Evolutionary conservation across 2,888 invertebrate species (phyloP).

Genomic region (Drosophila lutescens): DNA sequence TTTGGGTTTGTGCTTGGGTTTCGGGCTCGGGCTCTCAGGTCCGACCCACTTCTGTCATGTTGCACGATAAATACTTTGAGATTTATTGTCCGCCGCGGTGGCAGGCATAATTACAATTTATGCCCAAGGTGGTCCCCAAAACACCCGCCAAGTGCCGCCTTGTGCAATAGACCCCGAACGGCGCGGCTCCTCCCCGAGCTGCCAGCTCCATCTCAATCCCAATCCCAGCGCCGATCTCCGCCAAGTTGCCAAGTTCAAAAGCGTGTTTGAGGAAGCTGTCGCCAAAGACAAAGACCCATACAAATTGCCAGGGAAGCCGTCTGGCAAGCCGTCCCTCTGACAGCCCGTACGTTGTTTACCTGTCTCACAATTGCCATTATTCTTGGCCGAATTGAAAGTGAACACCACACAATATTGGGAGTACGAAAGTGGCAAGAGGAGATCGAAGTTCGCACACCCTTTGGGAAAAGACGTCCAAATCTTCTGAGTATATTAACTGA

Average conservation of each 20-base stretch:
- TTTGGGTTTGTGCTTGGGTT: conserved; percentile 29
- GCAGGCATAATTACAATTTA: conserved; percentile 78
- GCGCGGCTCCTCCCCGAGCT: conserved; percentile 6
- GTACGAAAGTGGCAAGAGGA: neutral
- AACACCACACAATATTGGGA: conserved; percentile 28
- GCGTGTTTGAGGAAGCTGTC: conserved; percentile 77
- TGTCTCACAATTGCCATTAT: conserved; percentile 72
- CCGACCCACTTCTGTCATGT: conserved; percentile 78
- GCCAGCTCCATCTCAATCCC: neutral
- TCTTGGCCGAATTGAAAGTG: conserved; percentile 66
- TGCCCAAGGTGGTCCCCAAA: conserved; percentile 59
- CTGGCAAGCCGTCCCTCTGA: conserved; percentile 29
- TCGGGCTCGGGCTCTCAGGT: conserved; percentile 9
- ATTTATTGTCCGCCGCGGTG: conserved; percentile 75
- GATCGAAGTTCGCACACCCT: conserved; percentile 33
- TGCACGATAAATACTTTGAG: conserved; percentile 74
- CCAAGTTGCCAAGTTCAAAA: conserved; percentile 75
- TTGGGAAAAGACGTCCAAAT: neutral
- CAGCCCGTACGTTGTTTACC: conserved; percentile 51
- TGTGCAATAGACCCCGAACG: conserved; percentile 24
- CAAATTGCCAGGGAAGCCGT: conserved; percentile 73
- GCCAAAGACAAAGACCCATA: conserved; percentile 68
- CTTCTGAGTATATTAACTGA: no score
- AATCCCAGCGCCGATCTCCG: conserved; percentile 6
- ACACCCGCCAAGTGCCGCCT: conserved; percentile 31